A percentile compares a stretch with the other conserved stretches of the same genome.
Evolutionary conservation across 1,140 invertebrate species (phyloP).

Genomic region (Chelonus insularis): DNA sequence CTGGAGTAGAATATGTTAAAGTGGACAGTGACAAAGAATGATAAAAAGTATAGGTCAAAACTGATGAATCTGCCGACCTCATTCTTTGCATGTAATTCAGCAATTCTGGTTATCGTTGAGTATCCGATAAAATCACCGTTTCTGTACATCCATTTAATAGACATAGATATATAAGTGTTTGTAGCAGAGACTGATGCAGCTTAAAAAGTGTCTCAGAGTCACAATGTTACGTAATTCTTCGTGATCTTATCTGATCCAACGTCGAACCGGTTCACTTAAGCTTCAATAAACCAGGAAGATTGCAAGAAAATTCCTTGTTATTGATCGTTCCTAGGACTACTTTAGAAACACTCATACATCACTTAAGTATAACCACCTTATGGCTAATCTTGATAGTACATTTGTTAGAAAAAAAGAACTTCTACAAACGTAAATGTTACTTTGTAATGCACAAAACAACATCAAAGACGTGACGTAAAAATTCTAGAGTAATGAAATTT

Average conservation of each 20-base stretch:
- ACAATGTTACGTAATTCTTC: not conserved
- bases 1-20: too few species aligned
- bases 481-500: not conserved
- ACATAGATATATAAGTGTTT: not conserved
- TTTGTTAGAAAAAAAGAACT: too few species aligned
- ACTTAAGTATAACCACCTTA: too few species aligned
- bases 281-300: not conserved
- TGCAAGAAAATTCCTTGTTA: not conserved
- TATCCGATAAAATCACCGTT: not conserved
- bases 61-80: slow-evolving; percentile 1
- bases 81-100: slow-evolving; percentile 2
- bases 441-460: too few species aligned
- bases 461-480: too few species aligned
- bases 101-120: not conserved
- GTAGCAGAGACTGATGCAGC: not conserved
- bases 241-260: not conserved
- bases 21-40: slow-evolving; percentile 8
- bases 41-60: slow-evolving; percentile 8
- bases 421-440: too few species aligned
- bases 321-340: not conserved
- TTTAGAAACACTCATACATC: not conserved
- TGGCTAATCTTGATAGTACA: too few species aligned
- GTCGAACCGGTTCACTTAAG: not conserved
- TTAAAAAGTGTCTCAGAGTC: not conserved
- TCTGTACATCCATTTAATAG: too few species aligned